Evolutionary conservation across 2,888 invertebrate species (phyloP), one percentile per base, ranked within the genome.

Genomic region (Abrostola triplasia): DNA sequence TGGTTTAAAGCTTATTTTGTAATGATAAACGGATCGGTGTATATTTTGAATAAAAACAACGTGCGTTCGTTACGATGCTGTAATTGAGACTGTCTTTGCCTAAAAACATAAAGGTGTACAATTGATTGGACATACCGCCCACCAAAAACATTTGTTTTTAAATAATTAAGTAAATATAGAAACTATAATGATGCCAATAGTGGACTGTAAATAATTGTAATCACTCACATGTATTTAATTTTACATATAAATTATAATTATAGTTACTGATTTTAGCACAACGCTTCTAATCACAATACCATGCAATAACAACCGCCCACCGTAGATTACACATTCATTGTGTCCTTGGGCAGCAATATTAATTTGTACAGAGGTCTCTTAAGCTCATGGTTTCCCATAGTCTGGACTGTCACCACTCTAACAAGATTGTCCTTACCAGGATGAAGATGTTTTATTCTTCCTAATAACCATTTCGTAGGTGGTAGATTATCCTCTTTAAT

Each of bases 391-490:
- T 41, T 41, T 9, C 11, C 41, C 41, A 41, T 41, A 41, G 41
- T 41, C 41, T 41, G 41, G 41, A 41, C 41, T 41, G 41, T 41
- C 41, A 41, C 11, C 11, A 41, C 41, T 41, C 41, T 41, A 11
- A 41, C 41, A n/a, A 41, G 41, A 9, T 41, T 41, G 41, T 41
- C 41, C 41, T 41, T 41, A 4, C 41, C 41, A 41, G 41, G 41
- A 11, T 41, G 41, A 11, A 41, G 8, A 0, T 41, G 11, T 41
- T 41, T 41, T n/a, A 41, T 11, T 9, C 41, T 8, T 9, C 41
- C 41, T 41, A 41, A 41, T 41, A 41, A 41, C 11, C 41, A 41
- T 41, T 41, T 41, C 41, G 41, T 41, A 41, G 41, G 41, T 8
- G 41, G 41, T 5, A 41, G 9, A 41, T 41, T 41, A 41, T 41